phyloP scores from a whole-genome alignment of 2,888 invertebrate species.

The Sepioteuthis lessoniana region DNA sequence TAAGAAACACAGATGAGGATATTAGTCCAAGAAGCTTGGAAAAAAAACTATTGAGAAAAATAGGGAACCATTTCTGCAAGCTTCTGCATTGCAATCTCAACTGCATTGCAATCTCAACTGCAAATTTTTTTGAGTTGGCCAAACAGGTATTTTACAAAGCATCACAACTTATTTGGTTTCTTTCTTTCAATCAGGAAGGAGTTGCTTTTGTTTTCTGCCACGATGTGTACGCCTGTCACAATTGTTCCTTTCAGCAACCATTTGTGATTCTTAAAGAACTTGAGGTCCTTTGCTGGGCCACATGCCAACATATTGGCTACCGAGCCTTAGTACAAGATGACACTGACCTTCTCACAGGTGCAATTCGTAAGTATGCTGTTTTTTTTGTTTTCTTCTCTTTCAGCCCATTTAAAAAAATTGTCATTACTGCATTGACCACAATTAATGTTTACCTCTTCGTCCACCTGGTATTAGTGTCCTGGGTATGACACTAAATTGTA shows the following conservation, averaged over 20 bases:
- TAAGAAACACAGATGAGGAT: neutral
- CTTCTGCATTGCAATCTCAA: neutral
- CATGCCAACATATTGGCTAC: constrained; percentile 56
- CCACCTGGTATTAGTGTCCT: too few species aligned
- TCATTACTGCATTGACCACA: too few species aligned
- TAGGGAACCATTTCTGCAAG: neutral
- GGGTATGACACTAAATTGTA: too few species aligned
- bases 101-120: neutral
- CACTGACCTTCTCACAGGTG: constrained; percentile 55
- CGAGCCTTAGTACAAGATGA: constrained; percentile 56
- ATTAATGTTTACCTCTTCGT: too few species aligned
- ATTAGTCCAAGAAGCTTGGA: neutral
- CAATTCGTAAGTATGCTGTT: constrained; percentile 56
- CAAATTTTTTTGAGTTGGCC: neutral
- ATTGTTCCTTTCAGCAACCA: constrained; percentile 49
- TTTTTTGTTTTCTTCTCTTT: too few species aligned
- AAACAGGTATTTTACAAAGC: neutral
- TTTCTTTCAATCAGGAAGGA: constrained; percentile 37
- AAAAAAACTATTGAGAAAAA: neutral
- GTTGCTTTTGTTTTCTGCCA: constrained; percentile 47
- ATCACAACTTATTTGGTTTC: neutral
- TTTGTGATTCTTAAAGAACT: constrained; percentile 59
- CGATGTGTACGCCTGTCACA: constrained; percentile 45
- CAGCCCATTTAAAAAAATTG: too few species aligned
- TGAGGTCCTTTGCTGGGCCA: constrained; percentile 61